These are phyloP conservation scores for Cygnus buccinator DNA, from an alignment of 2,113 vertebrate genomes.

Conservation along the genomic window DNA sequence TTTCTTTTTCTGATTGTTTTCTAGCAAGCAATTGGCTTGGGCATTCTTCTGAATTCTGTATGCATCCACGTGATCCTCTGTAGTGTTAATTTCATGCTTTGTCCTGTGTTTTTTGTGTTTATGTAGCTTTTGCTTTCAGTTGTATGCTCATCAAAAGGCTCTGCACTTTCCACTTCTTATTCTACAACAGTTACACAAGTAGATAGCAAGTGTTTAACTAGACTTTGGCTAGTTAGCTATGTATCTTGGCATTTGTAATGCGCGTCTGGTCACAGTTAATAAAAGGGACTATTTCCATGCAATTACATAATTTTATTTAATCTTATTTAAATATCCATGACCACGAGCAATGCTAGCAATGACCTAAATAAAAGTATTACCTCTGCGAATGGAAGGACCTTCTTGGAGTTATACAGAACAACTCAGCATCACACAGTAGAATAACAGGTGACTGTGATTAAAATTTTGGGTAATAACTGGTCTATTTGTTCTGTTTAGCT, in stretches of 20 bases:
- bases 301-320: neutral
- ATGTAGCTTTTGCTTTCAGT: neutral
- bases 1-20: neutral
- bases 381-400: neutral
- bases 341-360: neutral
- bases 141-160: neutral
- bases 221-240: neutral
- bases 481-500: neutral
- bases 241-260: neutral
- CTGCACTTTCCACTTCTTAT: neutral
- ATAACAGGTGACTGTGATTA: neutral
- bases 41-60: neutral
- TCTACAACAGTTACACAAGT: neutral
- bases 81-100: neutral
- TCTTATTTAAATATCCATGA: neutral
- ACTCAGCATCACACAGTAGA: neutral
- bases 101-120: neutral
- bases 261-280: neutral
- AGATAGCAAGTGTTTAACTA: neutral
- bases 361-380: neutral
- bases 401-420: neutral
- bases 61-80: rapidly evolving
- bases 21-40: neutral
- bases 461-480: neutral
- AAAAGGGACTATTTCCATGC: neutral